These are phyloP conservation scores for Oscheius sp. DNA, from an alignment of 2,888 invertebrate species.

Conservation along the genomic window DNA sequence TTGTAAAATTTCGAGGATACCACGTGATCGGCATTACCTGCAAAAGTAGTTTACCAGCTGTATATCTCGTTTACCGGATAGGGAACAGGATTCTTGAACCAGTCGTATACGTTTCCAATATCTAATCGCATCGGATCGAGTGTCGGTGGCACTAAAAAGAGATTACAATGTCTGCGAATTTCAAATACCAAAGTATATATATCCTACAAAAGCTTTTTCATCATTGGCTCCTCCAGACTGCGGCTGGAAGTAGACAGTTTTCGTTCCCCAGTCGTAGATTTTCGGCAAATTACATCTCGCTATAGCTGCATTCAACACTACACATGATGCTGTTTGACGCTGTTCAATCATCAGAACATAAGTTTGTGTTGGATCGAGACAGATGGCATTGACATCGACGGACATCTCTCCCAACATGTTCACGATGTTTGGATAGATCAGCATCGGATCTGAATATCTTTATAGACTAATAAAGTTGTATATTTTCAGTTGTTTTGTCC, in stretches of 20 bases:
- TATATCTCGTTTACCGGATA: conserved; percentile 55
- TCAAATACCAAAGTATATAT: conserved; percentile 64
- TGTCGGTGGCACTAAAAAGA: conserved; percentile 66
- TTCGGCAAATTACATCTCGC: conserved; percentile 67
- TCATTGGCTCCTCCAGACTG: conserved; percentile 63
- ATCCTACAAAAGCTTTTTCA: conserved; percentile 70
- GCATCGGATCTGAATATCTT: conserved; percentile 61
- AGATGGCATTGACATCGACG: conserved; percentile 95
- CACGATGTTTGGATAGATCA: conserved; percentile 83
- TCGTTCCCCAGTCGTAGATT: conserved; percentile 70
- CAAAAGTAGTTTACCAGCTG: conserved; percentile 35
- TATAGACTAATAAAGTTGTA: too few species aligned
- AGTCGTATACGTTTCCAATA: conserved; percentile 67
- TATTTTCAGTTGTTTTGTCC: too few species aligned
- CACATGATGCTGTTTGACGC: conserved; percentile 63
- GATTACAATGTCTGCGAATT: not conserved
- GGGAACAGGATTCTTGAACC: conserved; percentile 68
- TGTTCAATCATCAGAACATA: conserved; percentile 69
- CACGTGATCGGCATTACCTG: conserved; percentile 66
- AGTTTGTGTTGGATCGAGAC: conserved; percentile 77
- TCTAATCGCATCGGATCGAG: conserved; percentile 69
- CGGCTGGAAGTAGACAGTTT: conserved; percentile 69
- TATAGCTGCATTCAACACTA: conserved; percentile 65
- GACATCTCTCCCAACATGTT: conserved; percentile 97
- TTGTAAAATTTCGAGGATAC: conserved; percentile 70